Conservation (phyloP, 1,140 invertebrate genomes). For the Hyles euphorbiae region DNA sequence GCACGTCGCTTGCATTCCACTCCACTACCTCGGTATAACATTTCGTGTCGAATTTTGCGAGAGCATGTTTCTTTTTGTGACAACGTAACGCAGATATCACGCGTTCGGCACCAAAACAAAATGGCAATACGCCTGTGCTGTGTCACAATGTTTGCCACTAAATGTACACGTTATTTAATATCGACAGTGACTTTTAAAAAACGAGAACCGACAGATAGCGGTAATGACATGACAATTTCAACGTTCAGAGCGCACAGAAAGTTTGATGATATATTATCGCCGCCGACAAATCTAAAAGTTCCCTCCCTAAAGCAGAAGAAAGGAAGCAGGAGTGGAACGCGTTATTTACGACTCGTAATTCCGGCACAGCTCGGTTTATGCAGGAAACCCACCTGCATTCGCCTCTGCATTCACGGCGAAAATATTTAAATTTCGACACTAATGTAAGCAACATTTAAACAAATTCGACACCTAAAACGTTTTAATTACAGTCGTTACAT, state of each 20-base stretch:
- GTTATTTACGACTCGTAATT: slow-evolving; percentile 69
- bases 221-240: slow-evolving; percentile 1
- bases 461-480: no score
- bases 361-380: slow-evolving; percentile 42
- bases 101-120: not conserved
- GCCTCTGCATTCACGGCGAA: slow-evolving; percentile 10
- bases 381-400: slow-evolving; percentile 35
- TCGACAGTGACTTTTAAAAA: no score
- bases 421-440: no score
- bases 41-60: slow-evolving; percentile 9
- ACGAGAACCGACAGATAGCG: not conserved
- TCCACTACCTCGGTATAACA: slow-evolving; percentile 38
- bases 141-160: no score
- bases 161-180: no score
- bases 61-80: no score
- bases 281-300: slow-evolving; percentile 40
- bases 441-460: no score
- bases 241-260: slow-evolving; percentile 16
- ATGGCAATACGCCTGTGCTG: no score
- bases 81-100: no score
- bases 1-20: slow-evolving; percentile 48
- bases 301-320: slow-evolving; percentile 43
- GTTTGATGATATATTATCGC: slow-evolving; percentile 35
- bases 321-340: slow-evolving; percentile 55
- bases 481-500: no score